Base-by-base conservation (phyloP, 2,797 vertebrate genomes). In the Tiaroga cobitis region DNA sequence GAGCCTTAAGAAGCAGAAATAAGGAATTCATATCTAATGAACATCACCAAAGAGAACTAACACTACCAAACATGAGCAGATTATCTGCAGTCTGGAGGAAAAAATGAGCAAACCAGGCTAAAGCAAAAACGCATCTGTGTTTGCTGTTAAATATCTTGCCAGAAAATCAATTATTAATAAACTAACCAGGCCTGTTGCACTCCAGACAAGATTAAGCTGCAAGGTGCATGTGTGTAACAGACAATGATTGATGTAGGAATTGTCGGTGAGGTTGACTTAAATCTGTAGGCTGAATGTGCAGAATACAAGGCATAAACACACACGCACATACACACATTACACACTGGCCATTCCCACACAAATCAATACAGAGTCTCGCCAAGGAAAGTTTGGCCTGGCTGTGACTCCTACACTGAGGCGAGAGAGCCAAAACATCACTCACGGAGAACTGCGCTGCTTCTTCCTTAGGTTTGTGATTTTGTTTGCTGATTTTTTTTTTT, bases 1-100 rank as follows among this genome's bases (percentile, higher is more conserved):
- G 89, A 83, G 91, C 82, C 24, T 74, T 89, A 92, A 93, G 91
- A 92, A 94, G 93, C 92, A 95, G 92, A 93, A 93, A 92, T 88
- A 91, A 89, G 91, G 91, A 87, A 91, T 92, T 91, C 92, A 93
- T 88, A 89, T 89, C 89, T 91, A 91, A 93, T 92, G 91, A 89
- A 93, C 92, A 90, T 90, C 65, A 82, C 86, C 86, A 67, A 85
- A 65, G 82, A 84, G 72, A 82, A 88, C 79, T 82, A 78, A 87
- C 86, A 82, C 59, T 19, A 54, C 18, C 29, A 81, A 80, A 79
- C 41, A 78, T 51, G 41, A 74, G 56, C 75, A 67, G 51, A 74
- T 80, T 80, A 73, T 84, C 41, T 59, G 59, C 72, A 63, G 41
- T 67, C 24, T 68, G 1, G 8, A 72, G 18, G 9, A 82, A n/a